Conservation (phyloP, 1,140 invertebrate genomes). For the Phymorhynchus buccinoides region DNA sequence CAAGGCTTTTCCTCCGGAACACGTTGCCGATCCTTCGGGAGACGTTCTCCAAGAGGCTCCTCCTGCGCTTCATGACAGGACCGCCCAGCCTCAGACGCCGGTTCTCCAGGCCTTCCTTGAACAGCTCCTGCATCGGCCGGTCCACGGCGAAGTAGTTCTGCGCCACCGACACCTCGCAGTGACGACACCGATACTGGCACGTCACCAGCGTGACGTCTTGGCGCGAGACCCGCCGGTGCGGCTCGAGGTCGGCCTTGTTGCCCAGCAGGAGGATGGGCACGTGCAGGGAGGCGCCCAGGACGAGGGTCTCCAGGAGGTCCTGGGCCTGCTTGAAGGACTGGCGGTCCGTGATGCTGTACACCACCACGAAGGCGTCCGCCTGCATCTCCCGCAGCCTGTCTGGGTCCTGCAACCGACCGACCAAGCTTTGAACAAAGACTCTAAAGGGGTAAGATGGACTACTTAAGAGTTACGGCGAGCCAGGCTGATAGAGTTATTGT, state of each 20-base stretch:
- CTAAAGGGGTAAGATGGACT: no score
- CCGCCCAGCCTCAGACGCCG: slow-evolving; percentile 79
- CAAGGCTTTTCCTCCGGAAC: slow-evolving; percentile 46
- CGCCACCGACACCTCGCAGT: slow-evolving; percentile 88
- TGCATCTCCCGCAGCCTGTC: not conserved
- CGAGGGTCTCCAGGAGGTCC: slow-evolving; percentile 25
- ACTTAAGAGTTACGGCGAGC: no score
- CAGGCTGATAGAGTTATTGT: no score
- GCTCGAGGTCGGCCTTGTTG: slow-evolving; percentile 86
- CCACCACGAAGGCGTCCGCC: slow-evolving; percentile 42
- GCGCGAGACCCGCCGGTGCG: slow-evolving; percentile 83
- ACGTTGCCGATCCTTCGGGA: slow-evolving; percentile 75
- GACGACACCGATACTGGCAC: slow-evolving; percentile 83
- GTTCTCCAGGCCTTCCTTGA: slow-evolving; percentile 80
- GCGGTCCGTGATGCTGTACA: slow-evolving; percentile 44
- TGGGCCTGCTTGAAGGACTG: not conserved
- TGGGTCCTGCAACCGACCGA: slow-evolving; percentile 10
- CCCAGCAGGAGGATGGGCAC: slow-evolving; percentile 81
- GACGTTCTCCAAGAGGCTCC: slow-evolving; percentile 84
- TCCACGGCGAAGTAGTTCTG: slow-evolving; percentile 84
- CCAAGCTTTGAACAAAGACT: no score
- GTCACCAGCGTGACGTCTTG: slow-evolving; percentile 85
- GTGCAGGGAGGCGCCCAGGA: slow-evolving; percentile 28
- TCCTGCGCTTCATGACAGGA: slow-evolving; percentile 78
- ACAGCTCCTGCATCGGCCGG: slow-evolving; percentile 83